Evolutionary conservation across 2,888 invertebrate species (phyloP).

Genomic region (Protonemura montana): DNA sequence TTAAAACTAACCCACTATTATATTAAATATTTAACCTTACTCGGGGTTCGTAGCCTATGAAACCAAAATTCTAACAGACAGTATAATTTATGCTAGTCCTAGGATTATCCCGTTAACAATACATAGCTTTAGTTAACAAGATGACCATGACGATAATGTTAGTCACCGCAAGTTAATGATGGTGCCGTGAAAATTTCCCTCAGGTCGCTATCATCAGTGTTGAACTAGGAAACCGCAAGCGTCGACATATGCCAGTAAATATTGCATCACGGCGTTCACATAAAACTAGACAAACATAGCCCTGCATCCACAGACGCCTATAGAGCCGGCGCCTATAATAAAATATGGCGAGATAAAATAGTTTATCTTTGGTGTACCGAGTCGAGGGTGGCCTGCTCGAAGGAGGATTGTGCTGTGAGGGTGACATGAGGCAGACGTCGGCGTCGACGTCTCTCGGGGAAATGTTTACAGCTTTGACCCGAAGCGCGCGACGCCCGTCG

Average conservation of each 20-base stretch:
- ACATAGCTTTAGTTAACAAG: neutral
- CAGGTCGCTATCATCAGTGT: neutral
- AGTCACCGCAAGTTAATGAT: neutral
- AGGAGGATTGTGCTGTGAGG: neutral
- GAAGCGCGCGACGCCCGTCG: neutral
- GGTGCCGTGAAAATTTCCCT: neutral
- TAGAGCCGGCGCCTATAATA: neutral
- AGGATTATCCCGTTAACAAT: neutral
- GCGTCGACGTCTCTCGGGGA: conserved; percentile 7
- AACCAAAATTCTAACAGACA: neutral
- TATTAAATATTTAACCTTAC: neutral
- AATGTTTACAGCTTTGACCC: conserved; percentile 12
- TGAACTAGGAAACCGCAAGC: neutral
- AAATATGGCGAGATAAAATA: conserved; percentile 12
- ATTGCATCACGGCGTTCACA: neutral
- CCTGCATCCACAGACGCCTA: neutral
- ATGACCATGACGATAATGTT: neutral
- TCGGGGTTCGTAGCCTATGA: neutral
- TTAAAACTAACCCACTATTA: neutral
- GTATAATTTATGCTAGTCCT: neutral
- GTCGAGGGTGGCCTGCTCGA: neutral
- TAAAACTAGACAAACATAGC: neutral
- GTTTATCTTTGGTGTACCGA: conserved; percentile 8
- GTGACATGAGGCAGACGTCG: neutral
- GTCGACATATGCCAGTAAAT: neutral